Base-by-base conservation (phyloP, 2,113 vertebrate genomes). In the Carettochelys insculpta region DNA sequence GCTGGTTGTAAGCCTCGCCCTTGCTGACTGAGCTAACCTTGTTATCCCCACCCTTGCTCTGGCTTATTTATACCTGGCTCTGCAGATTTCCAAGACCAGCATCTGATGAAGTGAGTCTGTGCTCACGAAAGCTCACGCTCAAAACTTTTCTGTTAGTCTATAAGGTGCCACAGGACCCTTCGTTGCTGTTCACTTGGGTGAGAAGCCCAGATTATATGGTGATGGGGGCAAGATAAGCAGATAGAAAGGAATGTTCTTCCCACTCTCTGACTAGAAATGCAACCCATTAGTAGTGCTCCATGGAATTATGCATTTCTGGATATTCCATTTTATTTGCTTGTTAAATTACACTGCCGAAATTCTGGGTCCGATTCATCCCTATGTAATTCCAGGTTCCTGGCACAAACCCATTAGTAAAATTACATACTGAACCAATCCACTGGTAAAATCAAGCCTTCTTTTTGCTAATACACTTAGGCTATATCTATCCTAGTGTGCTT, bases 371-470 rank as follows among this genome's bases (percentile, higher is more conserved):
- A 11, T 1, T 29, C 31, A 52, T 8, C 31, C 79, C 12, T 0
- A 0, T 0, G 1, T 8, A 31, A 84, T 53, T 54, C 51, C 38
- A 84, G 77, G 16, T 13, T 34, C n/a, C 0, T 0, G 61, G 81
- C 71, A 90, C 19, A 89, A 84, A 82, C 48, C 48, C 8, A 50
- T n/a, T n/a, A n/a, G n/a, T n/a, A n/a, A n/a, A n/a, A n/a, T n/a
- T n/a, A n/a, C n/a, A n/a, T n/a, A 82, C 6, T 50, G 13, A 71
- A 85, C 51, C 43, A 61, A 82, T 48, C n/a, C 11, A 54, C 13
- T 5, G 0, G 1, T 47, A 89, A 34, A 1, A 38, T 58, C 78
- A 12, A 41, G 31, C 4, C 25, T 85, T 43, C 34, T 48, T 61
- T 24, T 88, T 29, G 54, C 52, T 75, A 25, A 82, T 51, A 89